Percentiles rank a stretch among this genome's conserved stretches.
These are phyloP conservation scores for Aphodius sticticus DNA, from an alignment of 2,888 invertebrate genomes.

Conservation along the genomic window DNA sequence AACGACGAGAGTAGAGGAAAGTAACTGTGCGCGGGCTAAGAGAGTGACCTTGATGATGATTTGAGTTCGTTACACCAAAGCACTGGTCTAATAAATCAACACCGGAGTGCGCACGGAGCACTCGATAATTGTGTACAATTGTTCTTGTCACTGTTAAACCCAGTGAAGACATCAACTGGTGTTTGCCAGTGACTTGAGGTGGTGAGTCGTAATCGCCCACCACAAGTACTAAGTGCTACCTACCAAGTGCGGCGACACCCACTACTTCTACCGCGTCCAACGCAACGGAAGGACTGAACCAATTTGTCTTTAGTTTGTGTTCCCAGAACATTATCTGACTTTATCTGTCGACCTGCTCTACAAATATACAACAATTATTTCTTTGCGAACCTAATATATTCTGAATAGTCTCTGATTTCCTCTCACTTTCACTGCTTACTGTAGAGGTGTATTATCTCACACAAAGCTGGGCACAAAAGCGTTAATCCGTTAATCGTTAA, in stretches of 20 bases:
- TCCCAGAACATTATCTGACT: background rate
- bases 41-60: background rate
- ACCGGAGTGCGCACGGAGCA: background rate
- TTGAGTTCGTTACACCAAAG: background rate
- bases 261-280: background rate
- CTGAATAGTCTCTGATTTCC: too few relatives aligned
- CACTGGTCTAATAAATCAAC: background rate
- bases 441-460: too few relatives aligned
- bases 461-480: too few relatives aligned
- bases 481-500: too few relatives aligned
- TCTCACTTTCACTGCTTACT: too few relatives aligned
- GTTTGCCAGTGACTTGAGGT: constrained; percentile 40
- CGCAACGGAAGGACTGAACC: background rate
- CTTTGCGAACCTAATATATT: too few relatives aligned
- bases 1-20: background rate
- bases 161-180: constrained; percentile 44
- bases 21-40: background rate
- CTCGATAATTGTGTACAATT: constrained; percentile 31
- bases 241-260: background rate
- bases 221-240: constrained; percentile 4
- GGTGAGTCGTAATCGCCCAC: constrained; percentile 43
- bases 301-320: background rate
- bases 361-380: background rate
- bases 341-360: background rate
- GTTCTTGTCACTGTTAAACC: constrained; percentile 36